These are phyloP conservation scores for Tortrix viridana DNA, from an alignment of 2,888 invertebrate genomes.

Conservation along the genomic window DNA sequence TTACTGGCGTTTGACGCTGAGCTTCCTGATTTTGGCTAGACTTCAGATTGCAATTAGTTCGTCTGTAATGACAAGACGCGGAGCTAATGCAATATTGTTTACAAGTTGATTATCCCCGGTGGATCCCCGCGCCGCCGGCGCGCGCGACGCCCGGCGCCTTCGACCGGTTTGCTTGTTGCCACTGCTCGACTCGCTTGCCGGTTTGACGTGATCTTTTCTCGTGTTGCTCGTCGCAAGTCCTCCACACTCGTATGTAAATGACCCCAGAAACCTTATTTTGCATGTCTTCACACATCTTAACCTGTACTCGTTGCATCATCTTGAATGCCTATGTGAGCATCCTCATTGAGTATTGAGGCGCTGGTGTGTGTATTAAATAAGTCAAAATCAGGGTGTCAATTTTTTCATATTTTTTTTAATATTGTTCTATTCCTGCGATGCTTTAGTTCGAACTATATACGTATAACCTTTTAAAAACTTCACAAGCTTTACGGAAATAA, in stretches of 20 bases:
- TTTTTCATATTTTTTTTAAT: not conserved
- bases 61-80: slow-evolving; percentile 53
- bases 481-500: slow-evolving; percentile 42
- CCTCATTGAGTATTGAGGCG: slow-evolving; percentile 2
- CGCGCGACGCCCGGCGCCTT: slow-evolving; percentile 70
- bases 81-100: slow-evolving; percentile 78
- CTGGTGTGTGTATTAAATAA: too few relatives aligned
- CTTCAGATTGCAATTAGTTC: slow-evolving; percentile 45
- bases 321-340: slow-evolving; percentile 8
- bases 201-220: slow-evolving; percentile 81
- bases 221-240: slow-evolving; percentile 70
- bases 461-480: slow-evolving; percentile 11
- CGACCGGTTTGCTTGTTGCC: slow-evolving; percentile 80
- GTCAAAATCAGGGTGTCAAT: too few relatives aligned
- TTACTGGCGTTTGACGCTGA: slow-evolving; percentile 23
- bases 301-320: slow-evolving; percentile 32
- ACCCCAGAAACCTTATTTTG: slow-evolving; percentile 65
- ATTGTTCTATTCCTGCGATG: not conserved
- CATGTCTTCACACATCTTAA: slow-evolving; percentile 22
- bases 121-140: slow-evolving; percentile 46
- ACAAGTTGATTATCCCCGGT: slow-evolving; percentile 76
- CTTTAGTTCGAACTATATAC: slow-evolving; percentile 18
- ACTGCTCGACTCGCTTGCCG: slow-evolving; percentile 73
- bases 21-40: slow-evolving; percentile 44
- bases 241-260: slow-evolving; percentile 76